Evolutionary conservation across 2,888 invertebrate species (phyloP), one percentile per base, ranked within the genome.

Genomic region (Mesorhabditis spiculigera): DNA sequence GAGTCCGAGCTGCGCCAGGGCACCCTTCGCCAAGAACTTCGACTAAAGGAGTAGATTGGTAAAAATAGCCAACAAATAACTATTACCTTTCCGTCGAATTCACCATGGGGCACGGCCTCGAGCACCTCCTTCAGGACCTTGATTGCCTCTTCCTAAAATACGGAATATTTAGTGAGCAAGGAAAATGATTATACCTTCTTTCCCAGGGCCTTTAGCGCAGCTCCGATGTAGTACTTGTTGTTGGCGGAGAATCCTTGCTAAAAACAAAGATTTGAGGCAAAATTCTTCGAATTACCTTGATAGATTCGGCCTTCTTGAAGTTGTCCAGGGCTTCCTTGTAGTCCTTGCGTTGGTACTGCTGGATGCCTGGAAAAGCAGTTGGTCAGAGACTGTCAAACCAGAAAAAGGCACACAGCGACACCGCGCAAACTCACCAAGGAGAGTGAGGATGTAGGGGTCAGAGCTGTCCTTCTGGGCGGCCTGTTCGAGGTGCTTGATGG

Each of bases 301-400:
- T 72, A 13, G 68, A 69, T 61, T 81, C 81, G n/a, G 81, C 81
- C 68, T 76, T 78, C 66, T 78, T 70, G 68, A 82, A 78, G 64
- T 65, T 65, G 13, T 71, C 73, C 64, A 80, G 62, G 16, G 81
- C 82, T n/a, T 73, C 74, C 50, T 75, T 70, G 73, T 78, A 78
- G 65, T 80, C 76, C 69, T 78, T 80, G 41, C 67, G 69, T 63
- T 80, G 69, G 70, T 72, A 79, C 41, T 75, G 71, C 6, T 68
- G 68, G 50, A 75, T 69, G 16, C 78, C 78, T 76, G 67, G n/a
- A 75, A 43, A 45, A 28, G 64, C 28, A 63, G 16, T 16, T 16
- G 43, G 13, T 66, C 13, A 44, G 41, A 44, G 8, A 13, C 66
- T 10, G 28, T 13, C 13, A 43, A 45, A 10, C 13, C 13, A 44